Evolutionary conservation across 2,113 vertebrate species (phyloP), one percentile per base, ranked within the genome.

Genomic region (Synchiropus splendidus): DNA sequence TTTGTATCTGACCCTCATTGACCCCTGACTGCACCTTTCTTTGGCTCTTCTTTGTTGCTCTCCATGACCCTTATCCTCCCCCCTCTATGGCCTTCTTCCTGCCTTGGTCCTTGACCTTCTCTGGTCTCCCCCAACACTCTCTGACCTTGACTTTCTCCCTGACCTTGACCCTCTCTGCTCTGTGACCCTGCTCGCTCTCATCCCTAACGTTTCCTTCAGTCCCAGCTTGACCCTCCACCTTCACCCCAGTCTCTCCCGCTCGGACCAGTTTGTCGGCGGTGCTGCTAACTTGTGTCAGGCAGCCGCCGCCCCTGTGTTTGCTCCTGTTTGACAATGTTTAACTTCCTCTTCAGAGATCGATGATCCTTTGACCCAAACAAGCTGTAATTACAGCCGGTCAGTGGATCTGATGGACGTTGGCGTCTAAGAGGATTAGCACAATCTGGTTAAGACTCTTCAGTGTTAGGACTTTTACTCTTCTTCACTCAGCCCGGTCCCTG

Each of bases 401-500:
- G 54, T 54, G 58, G 15, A 66, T 54, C 55, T 44, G 67, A 38
- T 58, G 49, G 17, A 48, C 68, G 67, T 65, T 57, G 44, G 48
- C 45, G 33, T 15, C 31, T 81, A 82, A 83, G 72, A 78, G 70
- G 85, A 84, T 85, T 85, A 70, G 16, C 57, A 42, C 48, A 78
- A 83, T 80, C 77, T 70, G 59, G 57, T 78, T 78, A 80, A 74
- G 64, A 43, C 60, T 70, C 61, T n/a, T n/a, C 13, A 9, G 6
- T 54, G 72, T 67, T 75, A n/a, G 58, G 43, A 54, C 34, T 27
- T 14, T 48, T 75, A 66, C 65, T 61, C 65, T 74, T 51, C 21
- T 8, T 71, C 55, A 66, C 67, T 52, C 38, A 33, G 34, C 37
- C 47, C 36, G 36, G 14, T 5, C 6, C 3, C 16, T 15, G 8